Evolutionary conservation across 2,797 vertebrate genomes (phyloP).

Genomic region (Coracias cyanogaster): DNA sequence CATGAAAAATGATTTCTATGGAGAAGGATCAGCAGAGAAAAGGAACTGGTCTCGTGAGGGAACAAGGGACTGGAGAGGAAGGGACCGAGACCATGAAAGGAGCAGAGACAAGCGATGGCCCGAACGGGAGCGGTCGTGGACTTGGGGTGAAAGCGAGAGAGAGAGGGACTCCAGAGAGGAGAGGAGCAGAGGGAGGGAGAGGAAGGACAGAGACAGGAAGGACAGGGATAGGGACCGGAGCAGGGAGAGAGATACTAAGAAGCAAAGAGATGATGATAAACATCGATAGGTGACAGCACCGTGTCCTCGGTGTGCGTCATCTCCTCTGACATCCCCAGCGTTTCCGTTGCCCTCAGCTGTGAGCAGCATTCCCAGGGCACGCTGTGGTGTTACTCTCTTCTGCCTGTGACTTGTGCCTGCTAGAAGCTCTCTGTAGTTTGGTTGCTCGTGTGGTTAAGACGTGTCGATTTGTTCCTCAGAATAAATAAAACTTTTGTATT

Average conservation of each 20-base stretch:
- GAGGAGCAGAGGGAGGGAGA: constrained; percentile 69
- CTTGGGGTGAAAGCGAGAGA: constrained; percentile 70
- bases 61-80: constrained; percentile 66
- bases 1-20: constrained; percentile 69
- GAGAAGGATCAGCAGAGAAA: constrained; percentile 75
- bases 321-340: fast-evolving
- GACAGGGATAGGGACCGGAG: constrained; percentile 81
- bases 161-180: constrained; percentile 74
- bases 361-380: background rate
- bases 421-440: background rate
- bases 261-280: constrained; percentile 73
- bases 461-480: background rate
- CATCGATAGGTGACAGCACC: background rate
- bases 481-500: constrained; percentile 38
- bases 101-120: constrained; percentile 77
- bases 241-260: constrained; percentile 80
- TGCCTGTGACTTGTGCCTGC: background rate
- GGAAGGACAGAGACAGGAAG: constrained; percentile 69
- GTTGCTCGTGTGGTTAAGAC: background rate
- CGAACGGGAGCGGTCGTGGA: constrained; percentile 64
- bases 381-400: background rate
- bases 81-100: constrained; percentile 79
- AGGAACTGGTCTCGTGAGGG: constrained; percentile 78
- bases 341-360: background rate
- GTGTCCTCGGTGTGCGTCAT: background rate